Conservation (phyloP, 2,797 vertebrate genomes). For the Coluber constrictor region DNA sequence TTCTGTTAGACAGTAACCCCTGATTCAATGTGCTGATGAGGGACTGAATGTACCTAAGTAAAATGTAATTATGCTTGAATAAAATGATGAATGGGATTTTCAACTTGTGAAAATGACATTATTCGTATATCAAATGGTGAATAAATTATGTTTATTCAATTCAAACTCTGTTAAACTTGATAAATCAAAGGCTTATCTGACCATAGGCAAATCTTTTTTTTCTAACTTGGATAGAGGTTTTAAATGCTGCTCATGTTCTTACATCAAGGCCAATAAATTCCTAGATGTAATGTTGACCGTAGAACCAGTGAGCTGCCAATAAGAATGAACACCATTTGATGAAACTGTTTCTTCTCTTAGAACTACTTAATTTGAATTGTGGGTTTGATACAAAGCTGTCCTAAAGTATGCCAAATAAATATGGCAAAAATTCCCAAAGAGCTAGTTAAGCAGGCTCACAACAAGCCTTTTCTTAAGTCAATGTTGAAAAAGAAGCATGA, state of each 20-base stretch:
- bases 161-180: neutral
- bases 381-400: neutral
- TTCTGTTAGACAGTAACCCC: neutral
- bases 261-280: neutral
- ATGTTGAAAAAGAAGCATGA: neutral
- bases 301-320: neutral
- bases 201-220: neutral
- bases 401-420: neutral
- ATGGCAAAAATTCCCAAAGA: neutral
- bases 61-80: neutral
- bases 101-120: neutral
- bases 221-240: neutral
- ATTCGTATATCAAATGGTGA: neutral
- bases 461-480: neutral
- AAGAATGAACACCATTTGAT: neutral
- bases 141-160: neutral
- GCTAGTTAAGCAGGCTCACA: constrained; percentile 11
- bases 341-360: constrained; percentile 5
- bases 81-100: neutral
- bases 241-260: neutral
- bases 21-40: neutral
- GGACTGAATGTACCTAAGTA: neutral
- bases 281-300: neutral
- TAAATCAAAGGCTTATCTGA: neutral
- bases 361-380: constrained; percentile 13